Evolutionary conservation across 1,140 invertebrate species (phyloP).

Genomic region (Zaprionus gabonicus): DNA sequence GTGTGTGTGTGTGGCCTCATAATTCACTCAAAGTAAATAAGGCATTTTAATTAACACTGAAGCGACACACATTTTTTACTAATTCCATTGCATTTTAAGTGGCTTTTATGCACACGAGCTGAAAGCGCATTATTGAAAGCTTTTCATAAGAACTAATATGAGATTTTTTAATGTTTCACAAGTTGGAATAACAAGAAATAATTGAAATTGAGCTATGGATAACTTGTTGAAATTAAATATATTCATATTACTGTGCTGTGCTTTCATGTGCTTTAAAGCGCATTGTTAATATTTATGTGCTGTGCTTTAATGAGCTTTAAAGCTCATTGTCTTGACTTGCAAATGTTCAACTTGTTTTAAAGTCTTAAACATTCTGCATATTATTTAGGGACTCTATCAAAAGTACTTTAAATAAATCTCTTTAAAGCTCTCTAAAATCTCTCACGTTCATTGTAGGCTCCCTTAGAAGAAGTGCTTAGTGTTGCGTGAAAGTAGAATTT

Average conservation of each 20-base stretch:
- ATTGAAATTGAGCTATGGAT: too few relatives aligned
- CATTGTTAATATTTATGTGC: too few relatives aligned
- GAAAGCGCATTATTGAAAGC: not conserved
- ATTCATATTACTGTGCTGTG: not conserved
- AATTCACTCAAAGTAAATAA: conserved; percentile 13
- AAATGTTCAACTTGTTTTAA: not conserved
- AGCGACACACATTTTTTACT: not conserved
- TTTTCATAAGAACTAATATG: not conserved
- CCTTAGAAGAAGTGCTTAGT: not conserved
- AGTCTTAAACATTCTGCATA: not conserved
- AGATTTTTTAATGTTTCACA: not conserved
- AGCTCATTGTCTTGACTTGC: not conserved
- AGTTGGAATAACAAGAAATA: too few relatives aligned
- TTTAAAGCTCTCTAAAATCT: not conserved
- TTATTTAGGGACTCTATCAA: not conserved
- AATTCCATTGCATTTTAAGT: conserved; percentile 6
- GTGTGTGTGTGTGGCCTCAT: not conserved
- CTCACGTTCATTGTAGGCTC: not conserved
- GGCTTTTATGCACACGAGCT: not conserved
- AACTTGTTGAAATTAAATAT: not conserved
- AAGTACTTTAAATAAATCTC: not conserved
- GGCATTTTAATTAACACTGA: conserved; percentile 31
- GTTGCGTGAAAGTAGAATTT: not conserved
- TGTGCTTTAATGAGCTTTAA: not conserved
- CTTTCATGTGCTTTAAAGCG: too few relatives aligned